These are phyloP conservation scores for Drosophila yooni DNA, from an alignment of 2,888 invertebrate genomes.

Conservation along the genomic window DNA sequence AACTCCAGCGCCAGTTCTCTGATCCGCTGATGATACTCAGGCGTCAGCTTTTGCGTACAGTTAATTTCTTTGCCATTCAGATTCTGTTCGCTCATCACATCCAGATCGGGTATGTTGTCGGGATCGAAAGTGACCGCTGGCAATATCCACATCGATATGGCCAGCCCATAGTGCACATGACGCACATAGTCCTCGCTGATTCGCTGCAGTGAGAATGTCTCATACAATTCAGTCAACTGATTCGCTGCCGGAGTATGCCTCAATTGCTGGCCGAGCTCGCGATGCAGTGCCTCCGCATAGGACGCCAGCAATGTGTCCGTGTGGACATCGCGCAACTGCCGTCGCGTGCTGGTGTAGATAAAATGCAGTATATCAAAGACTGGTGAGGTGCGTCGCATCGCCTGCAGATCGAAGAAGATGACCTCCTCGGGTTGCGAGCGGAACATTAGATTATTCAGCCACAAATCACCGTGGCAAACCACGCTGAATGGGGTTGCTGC, in stretches of 20 bases:
- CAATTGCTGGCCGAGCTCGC: constrained; percentile 72
- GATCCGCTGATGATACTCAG: constrained; percentile 83
- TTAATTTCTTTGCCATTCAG: constrained; percentile 78
- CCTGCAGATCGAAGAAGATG: constrained; percentile 83
- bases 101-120: constrained; percentile 82
- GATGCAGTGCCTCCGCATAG: constrained; percentile 74
- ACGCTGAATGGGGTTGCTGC: constrained; percentile 74
- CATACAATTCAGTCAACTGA: constrained; percentile 62
- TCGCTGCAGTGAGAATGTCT: constrained; percentile 75
- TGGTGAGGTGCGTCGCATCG: constrained; percentile 83
- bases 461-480: constrained; percentile 84
- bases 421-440: constrained; percentile 64
- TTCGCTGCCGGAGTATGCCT: constrained; percentile 45
- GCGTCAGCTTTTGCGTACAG: constrained; percentile 81
- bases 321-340: constrained; percentile 76
- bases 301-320: constrained; percentile 76
- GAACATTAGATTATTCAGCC: constrained; percentile 85
- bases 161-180: constrained; percentile 82
- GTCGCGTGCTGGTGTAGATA: constrained; percentile 83
- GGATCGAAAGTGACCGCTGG: constrained; percentile 84
- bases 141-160: constrained; percentile 82
- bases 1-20: constrained; percentile 83
- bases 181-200: constrained; percentile 79
- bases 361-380: constrained; percentile 84
- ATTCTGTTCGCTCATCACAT: constrained; percentile 79